phyloP scores from a whole-genome alignment of 1,140 invertebrate genomes.

The Drosophila grimshawi region DNA sequence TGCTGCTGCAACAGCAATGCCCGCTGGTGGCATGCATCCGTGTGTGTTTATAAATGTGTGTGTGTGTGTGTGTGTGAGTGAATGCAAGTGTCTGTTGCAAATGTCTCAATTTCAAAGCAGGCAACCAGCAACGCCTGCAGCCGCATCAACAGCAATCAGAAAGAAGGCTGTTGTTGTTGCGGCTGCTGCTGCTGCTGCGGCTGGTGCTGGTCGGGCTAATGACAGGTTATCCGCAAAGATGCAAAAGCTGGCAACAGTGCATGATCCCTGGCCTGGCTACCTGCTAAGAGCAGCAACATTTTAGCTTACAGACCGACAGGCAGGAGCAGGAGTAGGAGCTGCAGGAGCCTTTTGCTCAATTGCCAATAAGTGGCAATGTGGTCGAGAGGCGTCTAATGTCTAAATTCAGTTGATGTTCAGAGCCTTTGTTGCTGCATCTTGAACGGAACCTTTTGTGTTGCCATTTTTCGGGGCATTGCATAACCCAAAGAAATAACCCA shows the following conservation, averaged over 20 bases:
- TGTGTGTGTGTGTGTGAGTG: not conserved
- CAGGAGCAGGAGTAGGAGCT: conserved; percentile 21
- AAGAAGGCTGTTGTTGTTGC: conserved; percentile 15
- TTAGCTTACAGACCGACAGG: conserved; percentile 24
- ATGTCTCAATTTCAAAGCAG: conserved; percentile 73
- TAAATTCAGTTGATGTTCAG: conserved; percentile 63
- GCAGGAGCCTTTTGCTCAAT: conserved; percentile 34
- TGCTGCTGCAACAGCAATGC: not conserved
- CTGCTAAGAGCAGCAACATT: conserved; percentile 64
- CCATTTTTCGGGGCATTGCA: conserved; percentile 65
- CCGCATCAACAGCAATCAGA: conserved; percentile 42
- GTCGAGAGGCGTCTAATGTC: conserved; percentile 69
- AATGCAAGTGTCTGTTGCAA: conserved; percentile 59
- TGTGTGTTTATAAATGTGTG: not conserved
- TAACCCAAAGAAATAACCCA: conserved; percentile 57
- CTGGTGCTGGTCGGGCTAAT: conserved; percentile 62
- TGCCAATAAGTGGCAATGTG: conserved; percentile 77
- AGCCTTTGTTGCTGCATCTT: not conserved
- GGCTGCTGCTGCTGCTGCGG: conserved; percentile 39
- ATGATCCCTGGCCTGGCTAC: conserved; percentile 68
- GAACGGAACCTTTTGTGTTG: conserved; percentile 42
- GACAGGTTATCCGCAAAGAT: conserved; percentile 77
- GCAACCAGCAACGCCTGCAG: conserved; percentile 29
- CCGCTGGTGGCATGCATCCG: conserved; percentile 8
- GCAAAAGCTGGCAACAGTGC: conserved; percentile 67